Evolutionary conservation across 2,113 vertebrate species (phyloP), one percentile per base, ranked within the genome.

Genomic region (Phalacrocorax pelagicus): DNA sequence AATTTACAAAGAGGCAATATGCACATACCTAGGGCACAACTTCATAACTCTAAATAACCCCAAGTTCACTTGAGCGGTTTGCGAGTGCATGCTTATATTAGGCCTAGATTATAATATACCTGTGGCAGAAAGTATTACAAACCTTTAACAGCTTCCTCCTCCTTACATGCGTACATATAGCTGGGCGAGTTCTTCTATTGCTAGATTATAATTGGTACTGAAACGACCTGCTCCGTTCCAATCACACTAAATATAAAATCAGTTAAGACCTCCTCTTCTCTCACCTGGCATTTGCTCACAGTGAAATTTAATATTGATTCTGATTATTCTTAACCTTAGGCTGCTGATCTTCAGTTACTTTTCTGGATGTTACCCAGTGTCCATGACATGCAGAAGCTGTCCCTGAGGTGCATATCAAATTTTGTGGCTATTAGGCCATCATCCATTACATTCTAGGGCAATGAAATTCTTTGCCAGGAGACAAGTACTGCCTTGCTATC

Each of bases 311-410:
- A 79, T 79, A 89, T 67, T 87, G 59, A 87, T 77, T 66, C 88
- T 71, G 90, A 97, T 88, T 63, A 81, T 70, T 82, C 95, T 88
- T 95, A 88, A 96, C 96, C 57, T 71, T 84, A 57, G 49, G 30
- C 78, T 96, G 52, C 52, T 80, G 83, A 82, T 61, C 74, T 91
- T 81, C 34, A 65, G 58, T 78, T 92, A 72, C 29, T 54, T 82
- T 95, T 46, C 74, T 90, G 84, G 52, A 85, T 72, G 57, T 40
- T 81, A 86, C 6, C 52, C 49, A 49, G 36, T 22, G 44, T 36
- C 78, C 18, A 2, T 47, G 84, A 71, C n/a, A 57, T 15, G 14
- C 40, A 92, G 65, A 91, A 89, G 26, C 44, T 24, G n/a, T 79
- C 14, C 13, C 58, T 1, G 2, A 81, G 58, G 81, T 29, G 12